Base-by-base conservation (phyloP, 2,797 vertebrate genomes). In the Cyprinella venusta region DNA sequence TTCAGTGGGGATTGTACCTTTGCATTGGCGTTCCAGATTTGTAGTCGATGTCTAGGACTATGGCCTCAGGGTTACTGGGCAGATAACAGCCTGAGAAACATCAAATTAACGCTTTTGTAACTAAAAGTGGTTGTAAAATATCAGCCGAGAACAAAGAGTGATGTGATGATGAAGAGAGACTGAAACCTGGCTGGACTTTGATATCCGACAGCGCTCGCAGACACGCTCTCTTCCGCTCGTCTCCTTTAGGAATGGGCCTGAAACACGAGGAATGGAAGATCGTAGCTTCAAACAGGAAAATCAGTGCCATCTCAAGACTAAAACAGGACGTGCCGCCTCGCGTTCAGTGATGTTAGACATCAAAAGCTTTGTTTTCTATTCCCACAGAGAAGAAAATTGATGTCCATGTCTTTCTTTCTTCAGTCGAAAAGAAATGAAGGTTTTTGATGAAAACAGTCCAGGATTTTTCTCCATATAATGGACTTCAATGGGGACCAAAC, bases 11-110 rank as follows among this genome's bases (percentile, higher is more conserved):
- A 10, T 0, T 33, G 19, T 81, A 96, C 96, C 96, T 97, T 88
- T 99, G 98, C 98, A 99, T 98, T 8, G 97, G 98, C 0, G 96
- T 98, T 87, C 98, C 98, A 6, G 98, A 99, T 87, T 96, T 97
- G 92, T 98, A 99, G 93, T 99, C 97, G 15, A 99, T 99, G 89
- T 99, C 98, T 84, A 99, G 90, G 69, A 99, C 97, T 6, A 99
- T 98, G 69, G 98, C 97, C 93, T 99, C 98, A 0, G 98, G 97
- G 88, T 99, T 99, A 90, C 97, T 99, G 88, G 97, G 98, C 84
- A 99, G 93, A 89, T 99, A 99, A 90, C 98, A 99, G 86, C 98
- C 98, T 96, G 85, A 83, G 30, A 42, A 19, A 54, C 76, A 84
- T 24, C 4, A 63, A 65, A 59, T 40, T 0, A 30, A 30, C 1